Base-by-base conservation (phyloP, 2,113 vertebrate species). In the Coturnix japonica region DNA sequence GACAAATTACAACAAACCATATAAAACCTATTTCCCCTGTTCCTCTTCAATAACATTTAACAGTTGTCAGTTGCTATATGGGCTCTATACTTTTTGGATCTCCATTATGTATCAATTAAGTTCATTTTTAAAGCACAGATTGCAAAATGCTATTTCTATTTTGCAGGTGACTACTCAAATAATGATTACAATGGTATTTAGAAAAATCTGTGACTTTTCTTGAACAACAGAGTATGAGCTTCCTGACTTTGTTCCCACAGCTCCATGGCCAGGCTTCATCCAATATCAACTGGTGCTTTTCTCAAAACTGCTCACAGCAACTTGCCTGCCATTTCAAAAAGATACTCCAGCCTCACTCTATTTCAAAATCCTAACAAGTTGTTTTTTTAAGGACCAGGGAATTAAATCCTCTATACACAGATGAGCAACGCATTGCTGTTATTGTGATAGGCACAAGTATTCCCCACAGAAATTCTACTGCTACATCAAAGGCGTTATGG, bases 401-500 rank as follows among this genome's bases (percentile, higher is more conserved):
- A 4, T 54, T 33, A 66, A 28, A 63, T 3, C 22, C 1, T 33
- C 44, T 57, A 18, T 16, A n/a, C 7, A 80, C 14, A 85, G n/a
- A 5, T 44, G 13, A 87, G 11, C 6, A 72, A 59, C 12, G 72
- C 21, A 19, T 39, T 4, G 15, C 18, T 56, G 9, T 23, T 46
- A 17, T 5, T 76, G 12, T 41, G 5, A 16, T 33, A n/a, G n/a
- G 25, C 35, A 74, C 63, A 61, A 78, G 30, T 18, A 81, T 11
- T n/a, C 14, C 11, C 64, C 33, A 85, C 18, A 87, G 21, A 85
- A 79, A 54, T 70, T 18, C 20, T 60, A 6, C 0, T 43, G 9
- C 15, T 81, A 15, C 1, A 21, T 7, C 6, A 72, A 54, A 69
- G 7, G 2, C 35, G 12, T 20, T 31, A 41, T 3, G 1, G 3